These are phyloP conservation scores for Campopleginae sp. DNA, from an alignment of 2,888 invertebrate species.

Conservation along the genomic window DNA sequence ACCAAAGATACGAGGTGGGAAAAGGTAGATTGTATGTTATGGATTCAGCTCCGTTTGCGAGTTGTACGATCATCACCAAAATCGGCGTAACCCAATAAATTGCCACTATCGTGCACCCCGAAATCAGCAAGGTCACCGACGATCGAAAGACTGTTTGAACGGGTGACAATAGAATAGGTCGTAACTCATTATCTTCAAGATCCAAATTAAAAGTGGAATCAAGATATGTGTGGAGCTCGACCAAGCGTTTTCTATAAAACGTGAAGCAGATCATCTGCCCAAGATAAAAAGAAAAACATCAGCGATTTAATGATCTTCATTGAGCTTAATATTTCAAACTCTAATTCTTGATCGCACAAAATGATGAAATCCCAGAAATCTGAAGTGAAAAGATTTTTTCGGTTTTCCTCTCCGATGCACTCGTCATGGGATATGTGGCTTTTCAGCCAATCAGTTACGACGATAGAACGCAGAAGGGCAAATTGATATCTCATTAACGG, in stretches of 20 bases:
- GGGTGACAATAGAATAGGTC: constrained; percentile 35
- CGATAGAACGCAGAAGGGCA: too few relatives aligned
- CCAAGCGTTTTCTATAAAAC: constrained; percentile 35
- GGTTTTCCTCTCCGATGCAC: neutral
- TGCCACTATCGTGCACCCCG: neutral
- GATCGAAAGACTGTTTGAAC: constrained; percentile 28
- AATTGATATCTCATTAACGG: neutral
- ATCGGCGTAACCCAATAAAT: constrained; percentile 38
- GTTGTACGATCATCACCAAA: constrained; percentile 41
- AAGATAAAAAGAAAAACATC: neutral
- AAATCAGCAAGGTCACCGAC: neutral
- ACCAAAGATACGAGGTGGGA: constrained; percentile 50
- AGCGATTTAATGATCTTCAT: neutral
- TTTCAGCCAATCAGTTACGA: too few relatives aligned
- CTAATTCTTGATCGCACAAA: too few relatives aligned
- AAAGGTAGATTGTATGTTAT: constrained; percentile 38
- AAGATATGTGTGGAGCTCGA: constrained; percentile 29
- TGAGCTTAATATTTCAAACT: neutral
- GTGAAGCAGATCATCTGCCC: constrained; percentile 16
- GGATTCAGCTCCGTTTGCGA: constrained; percentile 2
- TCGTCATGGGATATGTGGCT: neutral
- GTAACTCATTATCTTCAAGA: constrained; percentile 2
- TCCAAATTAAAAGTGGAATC: neutral
- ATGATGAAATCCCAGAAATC: too few relatives aligned
- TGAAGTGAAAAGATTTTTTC: neutral